These are phyloP conservation scores for Balaenoptera acutorostrata DNA, from an alignment of 2,113 vertebrate genomes.

Conservation along the genomic window DNA sequence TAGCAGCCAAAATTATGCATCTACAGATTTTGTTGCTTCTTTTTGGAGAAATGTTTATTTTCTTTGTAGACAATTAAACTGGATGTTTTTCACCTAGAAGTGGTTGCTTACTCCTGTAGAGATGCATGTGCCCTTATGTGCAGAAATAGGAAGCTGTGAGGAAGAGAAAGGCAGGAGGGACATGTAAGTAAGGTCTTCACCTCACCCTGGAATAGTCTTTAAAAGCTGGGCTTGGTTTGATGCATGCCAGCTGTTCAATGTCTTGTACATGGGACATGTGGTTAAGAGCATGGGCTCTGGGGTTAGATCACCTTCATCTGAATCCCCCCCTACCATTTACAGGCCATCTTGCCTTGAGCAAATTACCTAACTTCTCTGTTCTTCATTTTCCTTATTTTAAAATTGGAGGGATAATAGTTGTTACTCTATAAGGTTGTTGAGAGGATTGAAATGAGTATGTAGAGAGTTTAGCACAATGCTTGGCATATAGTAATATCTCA, in stretches of 20 bases:
- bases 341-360: neutral
- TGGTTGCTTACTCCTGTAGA: neutral
- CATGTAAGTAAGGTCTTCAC: neutral
- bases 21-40: neutral
- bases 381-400: neutral
- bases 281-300: neutral
- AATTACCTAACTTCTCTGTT: neutral
- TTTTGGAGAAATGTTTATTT: conserved; percentile 39
- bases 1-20: neutral
- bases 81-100: neutral
- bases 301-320: neutral
- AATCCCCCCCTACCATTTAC: neutral
- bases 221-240: neutral
- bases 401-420: neutral
- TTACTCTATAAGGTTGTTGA: neutral
- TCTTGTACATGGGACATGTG: neutral
- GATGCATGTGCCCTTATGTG: neutral
- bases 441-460: neutral
- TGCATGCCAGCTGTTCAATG: neutral
- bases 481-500: neutral
- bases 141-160: neutral
- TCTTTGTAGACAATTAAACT: neutral
- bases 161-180: neutral
- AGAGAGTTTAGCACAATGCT: neutral
- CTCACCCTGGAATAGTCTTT: neutral